phyloP scores from a whole-genome alignment of 2,113 vertebrate species.

The Colius striatus region DNA sequence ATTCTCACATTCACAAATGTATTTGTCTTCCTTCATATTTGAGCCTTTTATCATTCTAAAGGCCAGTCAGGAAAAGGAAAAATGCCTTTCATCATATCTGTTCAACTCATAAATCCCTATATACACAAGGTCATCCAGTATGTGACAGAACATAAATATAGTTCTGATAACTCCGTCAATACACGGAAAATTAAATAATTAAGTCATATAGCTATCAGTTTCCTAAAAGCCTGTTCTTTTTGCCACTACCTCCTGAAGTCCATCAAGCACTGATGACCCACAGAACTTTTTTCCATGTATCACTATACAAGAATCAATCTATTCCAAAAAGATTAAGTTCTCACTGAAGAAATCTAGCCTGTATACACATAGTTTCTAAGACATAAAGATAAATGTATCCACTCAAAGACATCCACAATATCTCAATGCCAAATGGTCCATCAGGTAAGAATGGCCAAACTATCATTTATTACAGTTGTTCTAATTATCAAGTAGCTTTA shows the following conservation, averaged over 20 bases:
- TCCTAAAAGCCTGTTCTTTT: not conserved
- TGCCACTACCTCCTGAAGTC: not conserved
- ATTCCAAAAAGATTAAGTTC: not conserved
- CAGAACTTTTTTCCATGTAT: too few relatives aligned
- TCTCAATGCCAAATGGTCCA: not conserved
- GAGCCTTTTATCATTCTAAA: not conserved
- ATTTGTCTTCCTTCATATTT: not conserved
- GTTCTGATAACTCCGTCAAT: not conserved
- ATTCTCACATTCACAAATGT: not conserved
- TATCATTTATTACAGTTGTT: not conserved
- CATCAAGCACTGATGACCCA: not conserved
- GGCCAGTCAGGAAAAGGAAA: not conserved
- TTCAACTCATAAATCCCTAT: not conserved
- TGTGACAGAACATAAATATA: not conserved
- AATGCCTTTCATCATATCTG: not conserved
- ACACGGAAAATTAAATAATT: not conserved
- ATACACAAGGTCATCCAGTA: not conserved
- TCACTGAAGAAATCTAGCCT: not conserved
- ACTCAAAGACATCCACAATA: not conserved
- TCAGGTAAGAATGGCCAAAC: not conserved
- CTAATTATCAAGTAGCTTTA: not conserved
- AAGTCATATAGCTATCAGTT: not conserved
- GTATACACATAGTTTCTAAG: rapidly evolving
- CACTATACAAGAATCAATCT: not conserved
- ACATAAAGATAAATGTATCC: not conserved